These are phyloP conservation scores for Lepidurus couesii DNA, from an alignment of 1,140 invertebrate species.

Conservation along the genomic window DNA sequence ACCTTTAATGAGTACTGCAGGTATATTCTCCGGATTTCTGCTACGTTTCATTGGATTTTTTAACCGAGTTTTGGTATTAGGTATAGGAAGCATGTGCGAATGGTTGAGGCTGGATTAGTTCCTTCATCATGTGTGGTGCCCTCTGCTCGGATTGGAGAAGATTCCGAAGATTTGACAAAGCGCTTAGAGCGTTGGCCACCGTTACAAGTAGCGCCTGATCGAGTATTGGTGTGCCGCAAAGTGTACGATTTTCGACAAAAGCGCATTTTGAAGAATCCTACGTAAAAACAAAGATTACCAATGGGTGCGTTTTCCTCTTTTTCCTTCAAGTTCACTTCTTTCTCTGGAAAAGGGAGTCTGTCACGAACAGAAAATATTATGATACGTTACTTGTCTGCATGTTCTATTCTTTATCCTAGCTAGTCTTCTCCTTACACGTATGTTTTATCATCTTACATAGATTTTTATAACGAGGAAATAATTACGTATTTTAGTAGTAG, in stretches of 20 bases:
- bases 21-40: slow-evolving; percentile 49
- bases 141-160: slow-evolving; percentile 28
- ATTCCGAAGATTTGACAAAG: slow-evolving; percentile 19
- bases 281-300: slow-evolving; percentile 12
- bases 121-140: slow-evolving; percentile 53
- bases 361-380: background rate
- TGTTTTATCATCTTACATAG: background rate
- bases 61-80: slow-evolving; percentile 41
- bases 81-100: slow-evolving; percentile 57
- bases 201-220: slow-evolving; percentile 68
- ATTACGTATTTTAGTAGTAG: background rate
- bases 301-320: background rate
- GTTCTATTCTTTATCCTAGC: slow-evolving; percentile 4
- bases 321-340: background rate
- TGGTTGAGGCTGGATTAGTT: slow-evolving; percentile 56
- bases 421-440: slow-evolving; percentile 8
- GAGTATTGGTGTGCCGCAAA: slow-evolving; percentile 87
- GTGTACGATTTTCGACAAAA: slow-evolving; percentile 88
- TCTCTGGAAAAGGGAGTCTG: background rate
- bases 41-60: background rate
- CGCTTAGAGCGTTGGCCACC: slow-evolving; percentile 57
- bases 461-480: background rate
- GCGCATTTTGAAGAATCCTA: slow-evolving; percentile 51
- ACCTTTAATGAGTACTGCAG: slow-evolving; percentile 96
- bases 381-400: slow-evolving; percentile 12